Percentiles rank a stretch among this genome's conserved stretches.
These are phyloP conservation scores for Leucania comma DNA, from an alignment of 2,888 invertebrate species.

Conservation along the genomic window DNA sequence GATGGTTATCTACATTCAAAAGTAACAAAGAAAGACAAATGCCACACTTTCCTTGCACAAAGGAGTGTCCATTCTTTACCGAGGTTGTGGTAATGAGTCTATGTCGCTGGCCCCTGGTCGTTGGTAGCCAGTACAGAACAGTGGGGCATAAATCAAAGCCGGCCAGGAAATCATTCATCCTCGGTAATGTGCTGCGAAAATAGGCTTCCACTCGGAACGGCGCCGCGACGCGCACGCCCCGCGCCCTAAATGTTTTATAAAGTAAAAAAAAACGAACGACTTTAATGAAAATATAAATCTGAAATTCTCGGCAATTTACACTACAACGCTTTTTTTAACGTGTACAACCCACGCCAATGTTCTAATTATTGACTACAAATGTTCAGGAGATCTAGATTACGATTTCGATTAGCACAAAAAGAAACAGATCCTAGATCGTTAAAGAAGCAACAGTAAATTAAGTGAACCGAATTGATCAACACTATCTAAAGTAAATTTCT, in stretches of 20 bases:
- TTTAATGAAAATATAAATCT: slow-evolving; percentile 80
- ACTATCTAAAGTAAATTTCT: slow-evolving; percentile 27
- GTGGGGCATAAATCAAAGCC: slow-evolving; percentile 86
- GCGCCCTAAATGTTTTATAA: slow-evolving; percentile 81
- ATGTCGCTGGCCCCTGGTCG: slow-evolving; percentile 72
- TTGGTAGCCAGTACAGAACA: slow-evolving; percentile 66
- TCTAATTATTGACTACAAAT: slow-evolving; percentile 40
- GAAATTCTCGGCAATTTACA: slow-evolving; percentile 62
- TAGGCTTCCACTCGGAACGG: slow-evolving; percentile 85
- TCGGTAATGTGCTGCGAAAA: slow-evolving; percentile 90
- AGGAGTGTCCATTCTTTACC: slow-evolving; percentile 85
- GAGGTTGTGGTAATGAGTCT: slow-evolving; percentile 81
- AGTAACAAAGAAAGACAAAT: slow-evolving; percentile 86
- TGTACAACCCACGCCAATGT: slow-evolving; percentile 44
- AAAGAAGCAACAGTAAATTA: slow-evolving; percentile 22
- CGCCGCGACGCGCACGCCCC: slow-evolving; percentile 79
- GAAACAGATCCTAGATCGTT: slow-evolving; percentile 12
- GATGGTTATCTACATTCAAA: slow-evolving; percentile 74
- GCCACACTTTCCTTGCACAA: slow-evolving; percentile 82
- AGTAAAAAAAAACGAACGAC: slow-evolving; percentile 77
- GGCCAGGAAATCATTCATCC: slow-evolving; percentile 90
- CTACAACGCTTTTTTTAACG: slow-evolving; percentile 58
- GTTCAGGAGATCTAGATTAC: slow-evolving; percentile 44
- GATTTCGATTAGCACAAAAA: slow-evolving; percentile 21
- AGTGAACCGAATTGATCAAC: slow-evolving; percentile 32